Conservation (phyloP, 2,797 vertebrate genomes). For the Menidia menidia region DNA sequence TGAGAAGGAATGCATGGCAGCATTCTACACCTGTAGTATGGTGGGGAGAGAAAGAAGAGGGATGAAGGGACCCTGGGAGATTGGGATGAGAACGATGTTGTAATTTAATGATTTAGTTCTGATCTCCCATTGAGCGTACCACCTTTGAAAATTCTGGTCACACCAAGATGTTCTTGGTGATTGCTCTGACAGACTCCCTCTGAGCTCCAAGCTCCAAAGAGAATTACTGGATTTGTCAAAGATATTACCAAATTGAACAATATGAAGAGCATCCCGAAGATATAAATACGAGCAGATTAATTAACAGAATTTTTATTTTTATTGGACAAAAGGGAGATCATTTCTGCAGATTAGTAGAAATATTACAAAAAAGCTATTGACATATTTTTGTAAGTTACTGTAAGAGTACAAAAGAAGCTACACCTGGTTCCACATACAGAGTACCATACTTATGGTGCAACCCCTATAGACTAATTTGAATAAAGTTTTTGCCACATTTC, state of each 20-base stretch:
- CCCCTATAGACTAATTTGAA: not conserved
- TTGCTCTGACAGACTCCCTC: constrained; percentile 15
- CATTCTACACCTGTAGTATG: constrained; percentile 29
- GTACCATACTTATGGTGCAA: too few relatives aligned
- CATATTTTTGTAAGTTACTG: too few relatives aligned
- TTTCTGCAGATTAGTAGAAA: not conserved
- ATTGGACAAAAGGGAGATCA: constrained; percentile 13
- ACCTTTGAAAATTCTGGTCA: constrained; percentile 7
- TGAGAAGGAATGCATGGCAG: constrained; percentile 55
- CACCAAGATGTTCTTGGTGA: constrained; percentile 11
- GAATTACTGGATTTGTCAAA: constrained; percentile 8
- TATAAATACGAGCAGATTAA: constrained; percentile 12
- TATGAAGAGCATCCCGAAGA: constrained; percentile 6
- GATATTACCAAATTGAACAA: constrained; percentile 11
- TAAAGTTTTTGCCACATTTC: not conserved
- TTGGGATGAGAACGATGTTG: constrained; percentile 8
- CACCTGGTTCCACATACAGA: not conserved
- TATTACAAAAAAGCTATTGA: not conserved
- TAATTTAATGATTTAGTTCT: constrained; percentile 31
- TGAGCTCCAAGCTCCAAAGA: constrained; percentile 11
- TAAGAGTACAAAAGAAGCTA: not conserved
- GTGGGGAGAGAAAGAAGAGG: constrained; percentile 9
- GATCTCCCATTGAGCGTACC: constrained; percentile 31
- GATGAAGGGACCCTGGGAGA: constrained; percentile 5
- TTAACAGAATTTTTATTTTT: constrained; percentile 5